Percentiles rank a stretch among this genome's conserved stretches.
Evolutionary conservation across 2,113 vertebrate species (phyloP).

Genomic region (Vidua chalybeata): DNA sequence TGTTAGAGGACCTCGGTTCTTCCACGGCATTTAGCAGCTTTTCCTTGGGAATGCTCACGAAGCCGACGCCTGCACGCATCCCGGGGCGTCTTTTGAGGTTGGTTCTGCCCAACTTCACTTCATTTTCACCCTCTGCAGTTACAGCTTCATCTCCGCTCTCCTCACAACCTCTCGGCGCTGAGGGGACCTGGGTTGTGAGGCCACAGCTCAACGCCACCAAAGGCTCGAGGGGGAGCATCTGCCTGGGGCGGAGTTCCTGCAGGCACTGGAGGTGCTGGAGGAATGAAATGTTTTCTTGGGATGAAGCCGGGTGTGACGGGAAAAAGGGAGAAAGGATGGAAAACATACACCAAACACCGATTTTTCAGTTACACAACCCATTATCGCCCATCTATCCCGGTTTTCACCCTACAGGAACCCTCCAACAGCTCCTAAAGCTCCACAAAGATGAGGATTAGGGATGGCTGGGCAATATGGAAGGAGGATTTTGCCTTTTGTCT

Average conservation of each 20-base stretch:
- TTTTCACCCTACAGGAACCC: neutral
- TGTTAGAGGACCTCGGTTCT: neutral
- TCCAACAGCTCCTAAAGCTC: neutral
- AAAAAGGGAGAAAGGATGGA: neutral
- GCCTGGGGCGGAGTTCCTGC: neutral
- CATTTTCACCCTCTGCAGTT: neutral
- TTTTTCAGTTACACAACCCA: neutral
- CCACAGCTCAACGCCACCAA: neutral
- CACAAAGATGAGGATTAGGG: neutral
- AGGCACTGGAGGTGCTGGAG: neutral
- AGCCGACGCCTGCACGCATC: neutral
- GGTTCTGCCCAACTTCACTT: neutral
- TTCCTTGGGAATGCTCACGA: neutral
- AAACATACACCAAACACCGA: fast-evolving
- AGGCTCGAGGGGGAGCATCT: neutral
- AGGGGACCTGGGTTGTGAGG: neutral
- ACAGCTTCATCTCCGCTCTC: neutral
- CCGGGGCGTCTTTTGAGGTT: neutral
- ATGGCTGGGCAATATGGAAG: neutral
- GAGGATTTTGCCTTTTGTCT: neutral
- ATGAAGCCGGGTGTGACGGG: neutral
- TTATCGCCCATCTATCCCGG: fast-evolving
- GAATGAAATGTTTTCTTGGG: neutral
- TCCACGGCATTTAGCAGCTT: neutral
- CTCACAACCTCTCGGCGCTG: fast-evolving